phyloP scores from a whole-genome alignment of 2,888 invertebrate species.

The Sepiola atlantica region DNA sequence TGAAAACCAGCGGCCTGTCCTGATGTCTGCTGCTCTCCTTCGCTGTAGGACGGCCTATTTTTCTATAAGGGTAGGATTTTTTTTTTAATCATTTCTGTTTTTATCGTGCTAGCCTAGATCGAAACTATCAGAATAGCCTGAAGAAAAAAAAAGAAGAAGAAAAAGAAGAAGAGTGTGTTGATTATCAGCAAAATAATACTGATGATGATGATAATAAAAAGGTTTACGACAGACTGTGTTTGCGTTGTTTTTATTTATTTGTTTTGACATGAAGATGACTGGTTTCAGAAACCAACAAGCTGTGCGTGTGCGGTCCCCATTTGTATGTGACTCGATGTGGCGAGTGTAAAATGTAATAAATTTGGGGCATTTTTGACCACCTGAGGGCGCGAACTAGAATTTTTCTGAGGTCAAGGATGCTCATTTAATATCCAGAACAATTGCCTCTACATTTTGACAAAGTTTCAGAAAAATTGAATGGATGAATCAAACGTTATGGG shows the following conservation, averaged over 20 bases:
- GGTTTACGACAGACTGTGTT: conserved; percentile 16
- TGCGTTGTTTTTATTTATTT: neutral
- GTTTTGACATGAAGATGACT: neutral
- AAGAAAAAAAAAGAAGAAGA: no score
- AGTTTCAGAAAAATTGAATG: no score
- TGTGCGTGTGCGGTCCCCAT: no score
- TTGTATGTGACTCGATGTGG: no score
- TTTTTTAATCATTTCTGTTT: neutral
- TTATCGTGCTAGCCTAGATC: neutral
- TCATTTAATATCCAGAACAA: no score
- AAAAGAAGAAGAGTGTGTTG: neutral
- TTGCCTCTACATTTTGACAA: no score
- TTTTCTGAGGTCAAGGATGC: no score
- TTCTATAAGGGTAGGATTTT: neutral
- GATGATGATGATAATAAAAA: conserved; percentile 2
- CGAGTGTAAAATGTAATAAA: no score
- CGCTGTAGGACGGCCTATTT: conserved; percentile 6
- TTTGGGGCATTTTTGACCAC: no score
- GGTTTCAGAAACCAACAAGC: no score
- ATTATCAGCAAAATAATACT: neutral
- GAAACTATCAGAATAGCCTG: neutral
- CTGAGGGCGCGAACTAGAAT: no score
- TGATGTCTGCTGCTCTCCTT: neutral
- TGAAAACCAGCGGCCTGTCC: neutral
- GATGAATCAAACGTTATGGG: no score